Base-by-base conservation (phyloP, 2,888 invertebrate genomes). In the Drosophila planitibia region DNA sequence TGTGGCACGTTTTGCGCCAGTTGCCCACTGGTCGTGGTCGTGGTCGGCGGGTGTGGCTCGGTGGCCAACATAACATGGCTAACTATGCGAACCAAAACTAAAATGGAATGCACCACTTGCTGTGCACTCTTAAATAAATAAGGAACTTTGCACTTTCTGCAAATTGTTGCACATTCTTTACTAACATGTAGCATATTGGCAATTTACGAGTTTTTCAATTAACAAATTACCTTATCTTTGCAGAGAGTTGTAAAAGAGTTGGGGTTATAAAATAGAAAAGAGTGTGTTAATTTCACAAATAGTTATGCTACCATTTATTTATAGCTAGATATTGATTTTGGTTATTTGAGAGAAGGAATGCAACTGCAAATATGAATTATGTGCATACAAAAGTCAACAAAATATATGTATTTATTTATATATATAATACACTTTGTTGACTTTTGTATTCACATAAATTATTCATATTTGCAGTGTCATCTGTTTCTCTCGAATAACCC, bases 11-110 rank as follows among this genome's bases (percentile, higher is more conserved):
- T 67, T 72, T 79, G 72, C 70, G 71, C 70, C 32, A 74, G 74
- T 78, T 78, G 71, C 60, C 63, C 55, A 57, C 72, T n/a, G 59
- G 82, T 84, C 89, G 89, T n/a, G 57, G 79, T 89, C 87, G 87
- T 89, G 85, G 61, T 57, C 59, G 32, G 68, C 60, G 82, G 85
- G 85, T 86, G 85, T 79, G 85, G 85, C 70, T 57, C 3, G 44
- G 30, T 52, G 58, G 25, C 51, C 41, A 70, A 79, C 65, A 69
- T 61, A 55, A 80, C 60, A 73, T 55, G 44, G 81, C n/a, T 72
- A 73, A 62, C 79, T 66, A 72, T 51, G 68, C 59, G 41, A 66
- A 60, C 66, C 66, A 60, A n/a, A 52, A 3, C 19, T 6, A 30
- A 30, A 22, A 61, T 47, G 69, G 59, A 60, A 72, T 79, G 72